Evolutionary conservation across 2,797 vertebrate species (phyloP), one percentile per base, ranked within the genome.

Genomic region (Alcedo quadribrachys): DNA sequence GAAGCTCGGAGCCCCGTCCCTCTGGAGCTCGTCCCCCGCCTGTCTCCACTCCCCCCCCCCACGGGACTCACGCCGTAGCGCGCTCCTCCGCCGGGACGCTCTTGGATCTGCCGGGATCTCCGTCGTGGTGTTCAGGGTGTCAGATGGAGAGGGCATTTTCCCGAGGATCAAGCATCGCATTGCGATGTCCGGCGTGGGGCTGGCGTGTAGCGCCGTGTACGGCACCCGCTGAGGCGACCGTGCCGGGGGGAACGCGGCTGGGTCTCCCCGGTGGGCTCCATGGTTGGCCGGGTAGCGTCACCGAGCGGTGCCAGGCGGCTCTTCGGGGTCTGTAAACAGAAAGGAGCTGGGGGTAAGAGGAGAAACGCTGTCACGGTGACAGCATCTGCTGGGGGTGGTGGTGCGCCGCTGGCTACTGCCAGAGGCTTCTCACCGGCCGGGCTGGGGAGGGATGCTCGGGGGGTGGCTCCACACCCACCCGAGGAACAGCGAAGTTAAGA

Each of bases 51-150:
- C 8, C 14, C 4, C 10, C 22, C 9, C 14, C 32, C 32, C 32
- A 6, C 32, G 27, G 4, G 27, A 8, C 37, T n/a, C 15, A 5
- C 8, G 9, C 16, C 35, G 9, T 43, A 15, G 19, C 11, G 27
- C 37, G 15, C 17, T 28, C 2, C 8, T 2, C 15, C 17, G 30
- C 24, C 16, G 22, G 32, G 35, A 2, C 12, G 19, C 40, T 40
- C 6, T 46, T 6, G 24, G 24, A 2, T 16, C 11, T 8, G 8
- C 4, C 11, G 13, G n/a, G 11, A 5, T 21, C 11, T 33, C 45
- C 4, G 37, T 18, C 1, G 2, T 0, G 19, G 22, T 4, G 2
- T 16, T 17, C 11, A 2, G 15, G 13, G 1, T 2, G 3, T 3
- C 33, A 1, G 28, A 2, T 0, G 5, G 25, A 4, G 17, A 15